Percentiles rank a stretch among this genome's conserved stretches.
Conservation (phyloP, 2,888 invertebrate genomes). For the Lepeophtheirus nordmannii region DNA sequence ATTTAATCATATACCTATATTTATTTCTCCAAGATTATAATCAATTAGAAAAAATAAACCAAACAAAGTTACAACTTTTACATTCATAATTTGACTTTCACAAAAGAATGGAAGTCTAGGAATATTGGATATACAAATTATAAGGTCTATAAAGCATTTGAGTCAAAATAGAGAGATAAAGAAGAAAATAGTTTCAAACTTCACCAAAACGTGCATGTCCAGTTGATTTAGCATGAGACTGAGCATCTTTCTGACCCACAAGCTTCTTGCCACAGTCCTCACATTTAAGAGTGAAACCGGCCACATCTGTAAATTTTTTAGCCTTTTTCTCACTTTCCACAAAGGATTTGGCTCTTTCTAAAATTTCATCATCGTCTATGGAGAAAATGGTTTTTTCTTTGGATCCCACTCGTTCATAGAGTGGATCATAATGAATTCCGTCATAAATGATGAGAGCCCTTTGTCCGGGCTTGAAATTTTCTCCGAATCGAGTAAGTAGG, state of each 20-base stretch:
- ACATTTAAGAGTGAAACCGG: constrained; percentile 50
- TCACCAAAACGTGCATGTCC: constrained; percentile 48
- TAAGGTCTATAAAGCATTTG: no score
- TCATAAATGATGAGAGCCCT: constrained; percentile 14
- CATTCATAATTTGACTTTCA: no score
- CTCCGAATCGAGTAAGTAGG: constrained; percentile 57
- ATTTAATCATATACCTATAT: no score
- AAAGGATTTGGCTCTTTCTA: background rate
- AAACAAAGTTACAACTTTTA: no score
- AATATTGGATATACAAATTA: no score
- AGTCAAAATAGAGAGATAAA: no score
- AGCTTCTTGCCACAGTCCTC: constrained; percentile 58
- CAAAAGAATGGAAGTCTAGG: no score
- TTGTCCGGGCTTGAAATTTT: background rate
- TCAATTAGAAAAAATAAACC: no score
- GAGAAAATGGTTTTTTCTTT: background rate
- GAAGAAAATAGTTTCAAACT: constrained; percentile 28
- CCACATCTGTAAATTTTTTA: constrained; percentile 12
- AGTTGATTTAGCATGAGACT: constrained; percentile 65
- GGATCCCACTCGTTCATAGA: constrained; percentile 40
- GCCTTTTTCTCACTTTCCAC: background rate
- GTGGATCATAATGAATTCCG: constrained; percentile 65
- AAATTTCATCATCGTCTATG: background rate
- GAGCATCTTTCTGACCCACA: constrained; percentile 64
- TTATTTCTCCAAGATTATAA: no score